Base-by-base conservation (phyloP, 2,888 invertebrate species). In the Belgica antarctica region DNA sequence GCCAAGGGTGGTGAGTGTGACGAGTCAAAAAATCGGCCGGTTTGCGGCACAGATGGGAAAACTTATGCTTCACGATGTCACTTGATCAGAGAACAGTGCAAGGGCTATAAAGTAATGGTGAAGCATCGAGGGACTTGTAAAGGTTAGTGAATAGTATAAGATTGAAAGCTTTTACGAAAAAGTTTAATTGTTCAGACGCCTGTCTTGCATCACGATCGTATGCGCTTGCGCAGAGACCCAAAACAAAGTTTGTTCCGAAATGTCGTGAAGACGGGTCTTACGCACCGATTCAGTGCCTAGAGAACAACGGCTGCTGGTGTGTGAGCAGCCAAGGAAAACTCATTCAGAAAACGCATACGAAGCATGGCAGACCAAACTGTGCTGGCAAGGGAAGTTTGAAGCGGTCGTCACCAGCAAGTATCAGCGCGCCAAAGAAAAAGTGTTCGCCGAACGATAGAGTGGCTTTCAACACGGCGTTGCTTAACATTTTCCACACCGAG, bases 301-400 rank as follows among this genome's bases (percentile, higher is more conserved):
- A 83, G 4, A 87, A 87, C 70, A 88, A 90, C 1, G 86, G 86
- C 76, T 96, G 95, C 81, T 95, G 94, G 94, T 96, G 96, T 78
- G 94, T 94, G 72, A 90, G 86, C 87, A n/a, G 41, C 12, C 86
- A 88, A 73, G 96, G 96, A 46, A 86, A 86, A 74, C 93, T 92
- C 0, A 83, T 95, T 68, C 87, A 89, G 8, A 89, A 91, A 75
- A 92, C 92, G 2, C 87, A 91, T 3, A 87, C 89, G 10, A 85
- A 86, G 72, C 86, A 86, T 74, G 84, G 85, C 69, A 83, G 86
- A 75, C 89, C 92, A 52, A 86, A 86, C 74, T 92, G 92, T 77
- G 83, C 81, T 59, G 84, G 82, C 74, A 86, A 83, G 80, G 83
- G 83, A 68, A 84, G 85, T 74, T 84, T 83, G 24, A 81, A 84